phyloP scores from a whole-genome alignment of 2,888 invertebrate genomes.

The Drosophila kokeensis region DNA sequence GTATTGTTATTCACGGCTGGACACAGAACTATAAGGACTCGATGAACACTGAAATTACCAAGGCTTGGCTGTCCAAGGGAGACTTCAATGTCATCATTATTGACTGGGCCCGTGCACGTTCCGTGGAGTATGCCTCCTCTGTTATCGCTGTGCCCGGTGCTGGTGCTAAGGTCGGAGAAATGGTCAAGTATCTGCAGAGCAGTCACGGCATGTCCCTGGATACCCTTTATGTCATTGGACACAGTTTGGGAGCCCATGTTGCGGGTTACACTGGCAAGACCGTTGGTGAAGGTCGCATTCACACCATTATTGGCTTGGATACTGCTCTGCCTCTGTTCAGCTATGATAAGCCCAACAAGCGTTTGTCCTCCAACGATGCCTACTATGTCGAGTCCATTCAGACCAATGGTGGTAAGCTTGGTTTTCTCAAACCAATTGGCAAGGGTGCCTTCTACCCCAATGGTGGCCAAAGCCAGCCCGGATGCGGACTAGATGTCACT shows the following conservation, averaged over 20 bases:
- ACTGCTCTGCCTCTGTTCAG: conserved; percentile 76
- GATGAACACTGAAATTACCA: conserved; percentile 65
- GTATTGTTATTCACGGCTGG: conserved; percentile 86
- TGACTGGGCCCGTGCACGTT: conserved; percentile 87
- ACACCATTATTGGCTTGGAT: conserved; percentile 86
- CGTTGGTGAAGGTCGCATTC: conserved; percentile 86
- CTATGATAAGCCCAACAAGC: conserved; percentile 56
- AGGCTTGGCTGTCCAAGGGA: conserved; percentile 86
- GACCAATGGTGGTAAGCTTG: conserved; percentile 75
- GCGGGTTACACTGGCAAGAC: conserved; percentile 87
- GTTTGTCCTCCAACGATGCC: conserved; percentile 70
- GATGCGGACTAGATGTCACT: conserved; percentile 84
- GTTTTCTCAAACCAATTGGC: conserved; percentile 78
- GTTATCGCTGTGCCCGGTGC: conserved; percentile 82
- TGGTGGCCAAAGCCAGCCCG: conserved; percentile 86
- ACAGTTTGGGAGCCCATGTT: conserved; percentile 87
- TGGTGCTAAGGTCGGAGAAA: conserved; percentile 67
- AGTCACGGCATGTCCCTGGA: conserved; percentile 85
- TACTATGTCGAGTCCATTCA: conserved; percentile 81
- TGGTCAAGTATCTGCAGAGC: conserved; percentile 84
- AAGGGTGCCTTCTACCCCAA: conserved; percentile 86
- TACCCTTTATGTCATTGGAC: conserved; percentile 86
- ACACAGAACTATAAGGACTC: conserved; percentile 83
- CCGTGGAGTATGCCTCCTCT: conserved; percentile 86
- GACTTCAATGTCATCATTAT: conserved; percentile 87